Base-by-base conservation (phyloP, 2,888 invertebrate genomes). In the Meiosimyza platycephala region DNA sequence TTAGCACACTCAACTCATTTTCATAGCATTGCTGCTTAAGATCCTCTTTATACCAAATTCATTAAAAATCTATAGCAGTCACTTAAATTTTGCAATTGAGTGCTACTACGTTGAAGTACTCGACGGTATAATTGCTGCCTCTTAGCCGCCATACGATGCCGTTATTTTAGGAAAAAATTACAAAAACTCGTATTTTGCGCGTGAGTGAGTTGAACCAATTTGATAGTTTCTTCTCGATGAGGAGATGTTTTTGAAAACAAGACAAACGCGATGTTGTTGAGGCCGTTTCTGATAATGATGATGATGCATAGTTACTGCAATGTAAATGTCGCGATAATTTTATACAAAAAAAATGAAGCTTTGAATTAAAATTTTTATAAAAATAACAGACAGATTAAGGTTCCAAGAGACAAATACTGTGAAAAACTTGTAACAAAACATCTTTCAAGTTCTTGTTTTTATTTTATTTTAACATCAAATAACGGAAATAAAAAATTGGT, bases 101-200 rank as follows among this genome's bases (percentile, higher is more conserved):
- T 72, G 70, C 51, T 62, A 74, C 51, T 62, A 74, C 65, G 64
- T 73, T 71, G 68, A 60, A 67, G 62, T 62, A 74, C 69, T 68
- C 71, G 64, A n/a, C 72, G 66, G 28, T 40, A 33, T 48, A 48
- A 47, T 59, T 67, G 54, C 47, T 69, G 55, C 52, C 54, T 68
- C 68, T 33, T 28, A 60, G 52, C 60, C 50, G 48, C 60, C 33
- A 62, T 74, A 79, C 75, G 78, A 80, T 84, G 82, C 84, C 83
- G 82, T 82, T 82, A 83, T 80, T 82, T 81, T 78, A 81, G 79
- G 78, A 80, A 72, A 57, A 59, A 64, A 54, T n/a, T 16, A 52
- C 72, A 78, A 78, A 82, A 82, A 84, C 82, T 78, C 75, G 82
- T 84, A 79, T 77, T 78, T 59, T 60, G 57, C 64, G 50, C 76